A percentile compares a stretch with the other conserved stretches of the same genome.
Evolutionary conservation across 1,140 invertebrate genomes (phyloP).

Genomic region (Elymnias hypermnestra): DNA sequence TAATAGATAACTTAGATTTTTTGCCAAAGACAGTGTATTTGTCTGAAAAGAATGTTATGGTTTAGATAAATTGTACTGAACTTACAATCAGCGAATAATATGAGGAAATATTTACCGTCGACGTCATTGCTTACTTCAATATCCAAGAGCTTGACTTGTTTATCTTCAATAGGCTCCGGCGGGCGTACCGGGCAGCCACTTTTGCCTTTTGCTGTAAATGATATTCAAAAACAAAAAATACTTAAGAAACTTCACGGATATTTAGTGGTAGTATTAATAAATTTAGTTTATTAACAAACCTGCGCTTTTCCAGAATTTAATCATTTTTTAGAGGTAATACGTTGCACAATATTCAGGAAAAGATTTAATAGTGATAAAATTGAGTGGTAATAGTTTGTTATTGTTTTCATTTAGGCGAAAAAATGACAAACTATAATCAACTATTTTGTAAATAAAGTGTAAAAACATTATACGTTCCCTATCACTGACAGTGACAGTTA

Average conservation of each 20-base stretch:
- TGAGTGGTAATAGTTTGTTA: conserved; percentile 31
- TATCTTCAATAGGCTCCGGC: conserved; percentile 36
- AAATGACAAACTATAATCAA: conserved; percentile 28
- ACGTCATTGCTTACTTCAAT: conserved; percentile 37
- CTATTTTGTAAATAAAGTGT: conserved; percentile 39
- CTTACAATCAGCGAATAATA: background rate
- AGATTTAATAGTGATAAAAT: conserved; percentile 15
- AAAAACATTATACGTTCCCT: conserved; percentile 16
- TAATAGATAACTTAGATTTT: conserved; percentile 64
- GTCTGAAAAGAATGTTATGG: conserved; percentile 16
- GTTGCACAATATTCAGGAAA: conserved; percentile 4
- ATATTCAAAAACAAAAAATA: background rate
- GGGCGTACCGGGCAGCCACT: conserved; percentile 61
- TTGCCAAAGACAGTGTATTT: conserved; percentile 47
- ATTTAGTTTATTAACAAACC: conserved; percentile 29
- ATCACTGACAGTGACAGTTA: conserved; percentile 20
- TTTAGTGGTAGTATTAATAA: background rate
- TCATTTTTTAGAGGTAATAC: conserved; percentile 33
- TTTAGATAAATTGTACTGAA: background rate
- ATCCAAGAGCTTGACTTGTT: conserved; percentile 31
- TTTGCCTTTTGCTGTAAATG: conserved; percentile 62
- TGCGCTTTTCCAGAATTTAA: conserved; percentile 73
- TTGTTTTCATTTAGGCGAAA: conserved; percentile 39
- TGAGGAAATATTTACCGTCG: conserved; percentile 37
- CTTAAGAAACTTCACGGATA: background rate